Evolutionary conservation across 2,113 vertebrate species (phyloP).

Genomic region (Catagonus wagneri): DNA sequence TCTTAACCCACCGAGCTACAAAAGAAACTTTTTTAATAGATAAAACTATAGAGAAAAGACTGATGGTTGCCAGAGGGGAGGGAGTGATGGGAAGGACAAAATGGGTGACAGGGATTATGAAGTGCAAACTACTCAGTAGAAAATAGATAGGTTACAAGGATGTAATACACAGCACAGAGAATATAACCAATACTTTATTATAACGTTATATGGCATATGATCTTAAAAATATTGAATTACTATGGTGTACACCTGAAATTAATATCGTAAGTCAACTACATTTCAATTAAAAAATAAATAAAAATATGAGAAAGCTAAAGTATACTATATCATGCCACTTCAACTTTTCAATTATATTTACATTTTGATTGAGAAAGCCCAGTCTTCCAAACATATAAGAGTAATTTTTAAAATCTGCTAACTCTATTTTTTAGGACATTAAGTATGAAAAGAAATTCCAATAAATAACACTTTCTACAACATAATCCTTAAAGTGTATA

Average conservation of each 20-base stretch:
- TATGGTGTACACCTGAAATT: neutral
- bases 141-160: too few species aligned
- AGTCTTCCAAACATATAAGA: neutral
- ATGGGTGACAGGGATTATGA: too few species aligned
- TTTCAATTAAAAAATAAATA: neutral
- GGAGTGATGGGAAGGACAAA: too few species aligned
- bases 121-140: too few species aligned
- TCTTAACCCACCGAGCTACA: too few species aligned
- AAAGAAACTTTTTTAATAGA: neutral
- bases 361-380: neutral
- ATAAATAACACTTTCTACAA: neutral
- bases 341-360: neutral
- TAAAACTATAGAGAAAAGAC: neutral
- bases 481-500: neutral
- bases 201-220: neutral
- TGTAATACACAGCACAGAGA: neutral
- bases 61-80: too few species aligned
- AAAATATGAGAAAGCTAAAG: neutral
- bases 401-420: neutral
- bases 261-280: neutral
- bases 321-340: neutral
- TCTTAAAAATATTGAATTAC: neutral
- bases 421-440: neutral
- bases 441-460: neutral
- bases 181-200: neutral